phyloP scores from a whole-genome alignment of 2,888 invertebrate genomes.

The Dynastes tityus region DNA sequence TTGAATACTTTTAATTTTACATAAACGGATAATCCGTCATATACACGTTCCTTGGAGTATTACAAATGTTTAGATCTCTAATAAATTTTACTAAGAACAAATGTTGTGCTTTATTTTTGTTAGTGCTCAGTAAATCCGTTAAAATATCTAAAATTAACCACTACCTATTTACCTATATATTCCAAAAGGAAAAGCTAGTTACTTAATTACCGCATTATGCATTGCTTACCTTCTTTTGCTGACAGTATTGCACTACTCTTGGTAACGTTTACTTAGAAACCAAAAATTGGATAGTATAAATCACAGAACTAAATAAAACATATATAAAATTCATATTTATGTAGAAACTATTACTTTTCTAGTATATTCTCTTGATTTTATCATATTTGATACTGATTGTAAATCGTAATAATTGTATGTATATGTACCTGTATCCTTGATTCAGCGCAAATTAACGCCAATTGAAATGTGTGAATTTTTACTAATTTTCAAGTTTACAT shows the following conservation, averaged over 20 bases:
- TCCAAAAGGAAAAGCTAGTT: no score
- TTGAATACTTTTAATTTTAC: slow-evolving; percentile 35
- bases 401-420: background rate
- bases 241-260: no score
- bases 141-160: no score
- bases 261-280: no score
- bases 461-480: slow-evolving; percentile 3
- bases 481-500: background rate
- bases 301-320: no score
- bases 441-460: background rate
- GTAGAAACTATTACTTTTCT: background rate
- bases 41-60: slow-evolving; percentile 45
- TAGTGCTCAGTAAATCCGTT: no score
- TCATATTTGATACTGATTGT: background rate
- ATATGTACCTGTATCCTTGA: background rate
- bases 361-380: background rate
- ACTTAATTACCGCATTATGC: no score
- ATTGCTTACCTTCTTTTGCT: no score
- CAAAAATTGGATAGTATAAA: no score
- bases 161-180: no score
- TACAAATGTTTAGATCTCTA: slow-evolving; percentile 48
- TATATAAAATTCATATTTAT: no score
- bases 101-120: slow-evolving; percentile 9
- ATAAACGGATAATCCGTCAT: slow-evolving; percentile 1
- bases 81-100: slow-evolving; percentile 47